Evolutionary conservation across 2,113 vertebrate genomes (phyloP).

Genomic region (Sceloporus tristichus): DNA sequence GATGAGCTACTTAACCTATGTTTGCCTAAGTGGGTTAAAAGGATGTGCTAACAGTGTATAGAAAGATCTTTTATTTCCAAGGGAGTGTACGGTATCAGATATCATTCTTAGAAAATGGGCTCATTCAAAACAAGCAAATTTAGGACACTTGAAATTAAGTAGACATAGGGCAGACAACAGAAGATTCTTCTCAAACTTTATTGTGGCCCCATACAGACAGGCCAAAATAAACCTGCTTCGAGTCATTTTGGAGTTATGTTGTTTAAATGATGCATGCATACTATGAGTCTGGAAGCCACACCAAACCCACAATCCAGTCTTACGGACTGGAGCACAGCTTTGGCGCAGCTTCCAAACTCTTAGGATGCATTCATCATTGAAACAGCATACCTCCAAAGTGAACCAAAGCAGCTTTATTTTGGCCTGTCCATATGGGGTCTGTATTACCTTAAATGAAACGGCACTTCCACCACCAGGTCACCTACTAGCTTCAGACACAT

Average conservation of each 20-base stretch:
- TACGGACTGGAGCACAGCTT: no score
- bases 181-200: neutral
- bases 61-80: neutral
- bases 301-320: no score
- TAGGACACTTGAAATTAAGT: neutral
- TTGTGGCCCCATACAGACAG: no score
- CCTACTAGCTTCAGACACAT: neutral
- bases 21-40: neutral
- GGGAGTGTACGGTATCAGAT: neutral
- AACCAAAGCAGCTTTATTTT: no score
- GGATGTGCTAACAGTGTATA: neutral
- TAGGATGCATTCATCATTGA: no score
- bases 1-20: neutral
- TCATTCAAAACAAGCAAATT: neutral
- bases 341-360: no score
- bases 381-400: no score
- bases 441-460: neutral
- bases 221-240: no score
- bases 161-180: neutral
- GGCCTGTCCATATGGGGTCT: no score
- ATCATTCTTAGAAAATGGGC: neutral
- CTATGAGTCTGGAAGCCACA: no score
- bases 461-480: neutral
- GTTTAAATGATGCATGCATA: no score
- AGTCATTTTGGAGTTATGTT: no score